These are phyloP conservation scores for Brachyptera putata DNA, from an alignment of 2,888 invertebrate genomes.

Conservation along the genomic window DNA sequence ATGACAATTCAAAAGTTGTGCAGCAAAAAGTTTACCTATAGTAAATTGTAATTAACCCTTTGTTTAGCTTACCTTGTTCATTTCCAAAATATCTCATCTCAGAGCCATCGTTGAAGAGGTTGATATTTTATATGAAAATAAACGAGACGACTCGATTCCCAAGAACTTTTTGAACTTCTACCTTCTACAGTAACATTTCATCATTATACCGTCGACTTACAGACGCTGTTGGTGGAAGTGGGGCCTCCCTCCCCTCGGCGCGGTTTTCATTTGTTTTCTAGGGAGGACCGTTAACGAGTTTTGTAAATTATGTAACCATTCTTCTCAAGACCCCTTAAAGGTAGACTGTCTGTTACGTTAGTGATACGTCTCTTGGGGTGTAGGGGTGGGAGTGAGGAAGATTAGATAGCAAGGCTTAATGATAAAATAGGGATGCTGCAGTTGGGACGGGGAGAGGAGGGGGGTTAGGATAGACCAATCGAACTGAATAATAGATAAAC, in stretches of 20 bases:
- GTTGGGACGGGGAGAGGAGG: background rate
- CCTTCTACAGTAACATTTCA: too few species aligned
- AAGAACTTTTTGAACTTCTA: too few species aligned
- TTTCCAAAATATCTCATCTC: too few species aligned
- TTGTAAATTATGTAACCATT: slow-evolving; percentile 20
- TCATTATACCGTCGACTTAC: too few species aligned
- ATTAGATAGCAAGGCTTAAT: slow-evolving; percentile 12
- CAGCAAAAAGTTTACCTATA: too few species aligned
- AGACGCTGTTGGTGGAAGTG: background rate
- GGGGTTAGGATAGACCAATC: too few species aligned
- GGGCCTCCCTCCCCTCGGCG: background rate
- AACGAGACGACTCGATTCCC: too few species aligned
- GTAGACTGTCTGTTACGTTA: background rate
- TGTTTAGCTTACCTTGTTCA: too few species aligned
- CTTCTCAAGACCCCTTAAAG: slow-evolving; percentile 9
- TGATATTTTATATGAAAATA: too few species aligned
- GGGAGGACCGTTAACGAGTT: slow-evolving; percentile 18
- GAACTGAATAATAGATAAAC: slow-evolving; percentile 20
- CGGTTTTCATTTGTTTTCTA: slow-evolving; percentile 16
- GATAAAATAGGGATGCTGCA: slow-evolving; percentile 9
- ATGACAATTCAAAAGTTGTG: too few species aligned
- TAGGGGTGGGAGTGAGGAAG: background rate
- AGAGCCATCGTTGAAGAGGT: too few species aligned
- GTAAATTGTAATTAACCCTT: too few species aligned
- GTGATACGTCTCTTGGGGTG: slow-evolving; percentile 10